Evolutionary conservation across 2,888 invertebrate species (phyloP), one percentile per base, ranked within the genome.

Genomic region (Brenthis daphne): DNA sequence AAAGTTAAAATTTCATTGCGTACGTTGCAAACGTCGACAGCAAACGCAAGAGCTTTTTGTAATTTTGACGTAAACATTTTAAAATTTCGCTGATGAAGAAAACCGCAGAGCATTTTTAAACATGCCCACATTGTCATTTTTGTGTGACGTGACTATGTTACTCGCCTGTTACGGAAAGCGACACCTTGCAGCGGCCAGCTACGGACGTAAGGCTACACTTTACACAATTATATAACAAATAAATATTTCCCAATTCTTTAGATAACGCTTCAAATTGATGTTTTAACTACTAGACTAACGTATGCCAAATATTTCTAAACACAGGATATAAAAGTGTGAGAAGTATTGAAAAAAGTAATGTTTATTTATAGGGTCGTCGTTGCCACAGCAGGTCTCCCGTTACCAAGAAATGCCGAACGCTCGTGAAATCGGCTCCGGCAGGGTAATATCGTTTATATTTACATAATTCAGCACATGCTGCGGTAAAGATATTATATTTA

Each of bases 101-200:
- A 78, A 79, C 77, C 76, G 72, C 76, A 76, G 57, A 67, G 72
- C 72, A 71, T 74, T 76, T 77, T 76, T 75, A 74, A 76, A 79
- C 69, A 74, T 69, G 74, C 68, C 73, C 64, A 69, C 74, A 64
- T 71, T 74, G 79, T 74, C 77, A 77, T 70, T 73, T 71, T 69
- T 70, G 73, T 57, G 54, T 65, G 69, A 57, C 68, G 64, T 71
- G 74, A 67, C 71, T 67, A 51, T 56, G 70, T 69, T 66, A 57
- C 68, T 70, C 72, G 74, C 71, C 69, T 37, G 55, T 67, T 58
- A 33, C 29, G 29, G 67, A 8, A 74, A 61, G 73, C 73, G 77
- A 78, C 78, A 80, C 77, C 80, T 79, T 79, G 79, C 67, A 78
- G 77, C 72, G 55, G 73, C 57, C 68, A 73, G 64, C 67, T 74